Evolutionary conservation across 2,888 invertebrate species (phyloP), one percentile per base, ranked within the genome.

Genomic region (Caenorhabditis panamensis): DNA sequence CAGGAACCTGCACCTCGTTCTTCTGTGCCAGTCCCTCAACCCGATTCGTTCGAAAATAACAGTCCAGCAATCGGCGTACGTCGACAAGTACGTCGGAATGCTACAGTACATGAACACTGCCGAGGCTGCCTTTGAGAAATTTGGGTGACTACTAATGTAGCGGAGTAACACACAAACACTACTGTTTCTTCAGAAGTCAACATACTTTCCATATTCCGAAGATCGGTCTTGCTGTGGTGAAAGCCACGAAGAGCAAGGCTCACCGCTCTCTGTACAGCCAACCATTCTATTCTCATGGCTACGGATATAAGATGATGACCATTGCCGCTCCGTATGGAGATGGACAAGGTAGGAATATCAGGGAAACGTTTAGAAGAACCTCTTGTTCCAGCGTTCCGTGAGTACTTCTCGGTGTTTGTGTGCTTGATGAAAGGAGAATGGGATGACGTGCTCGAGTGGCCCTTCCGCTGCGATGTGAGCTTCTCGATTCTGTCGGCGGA

Each of bases 401-500:
- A 79, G 69, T 79, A 59, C 36, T 59, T 79, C 36, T 79, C 79
- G 2, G 59, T 79, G 26, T 79, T 79, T 26, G 69, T 79, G 16
- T 79, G 73, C 28, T 20, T 79, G 24, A 58, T 79, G 69, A 79
- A 75, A 54, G 68, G 79, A 0, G 79, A 79, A 26, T 75, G 69
- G 63, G 79, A 79, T 36, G 73, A 68, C 13, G 68, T 79, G 24
- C 53, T 79, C 36, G 68, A 79, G 22, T 79, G 79, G 79, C 79
- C 79, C 18, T 75, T 79, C 53, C 63, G 63, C 6, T 79, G 79
- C 51, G 63, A 68, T 20, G 64, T 75, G 44, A 69, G 31, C 13
- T 79, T 79, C 26, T 64, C 79, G 13, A 63, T 79, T 28, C 41
- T 58, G 1, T 67, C 79, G 5, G 49, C 58, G 8, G 75, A 79